Conservation (phyloP, 2,888 invertebrate genomes). For the Euclidia mi region DNA sequence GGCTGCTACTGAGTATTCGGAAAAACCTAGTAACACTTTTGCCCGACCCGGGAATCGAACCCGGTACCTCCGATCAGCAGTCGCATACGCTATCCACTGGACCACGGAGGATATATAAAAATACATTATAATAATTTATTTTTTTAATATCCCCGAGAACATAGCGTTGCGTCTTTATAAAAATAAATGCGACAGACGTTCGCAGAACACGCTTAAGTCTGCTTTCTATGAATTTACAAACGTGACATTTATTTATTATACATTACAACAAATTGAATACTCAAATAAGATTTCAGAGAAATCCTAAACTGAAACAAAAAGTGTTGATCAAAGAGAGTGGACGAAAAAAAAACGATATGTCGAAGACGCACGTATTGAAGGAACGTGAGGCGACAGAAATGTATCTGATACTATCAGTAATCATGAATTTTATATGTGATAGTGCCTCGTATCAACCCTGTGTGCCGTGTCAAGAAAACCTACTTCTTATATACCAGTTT, state of each 20-base stretch:
- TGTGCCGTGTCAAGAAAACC: slow-evolving; percentile 6
- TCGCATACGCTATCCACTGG: no score
- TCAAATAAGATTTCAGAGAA: slow-evolving; percentile 8
- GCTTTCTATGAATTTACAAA: not conserved
- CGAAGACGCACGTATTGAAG: slow-evolving; percentile 27
- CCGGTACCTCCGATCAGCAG: no score
- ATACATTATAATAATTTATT: no score
- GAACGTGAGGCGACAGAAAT: slow-evolving; percentile 35
- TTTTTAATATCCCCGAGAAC: no score
- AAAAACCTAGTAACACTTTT: no score
- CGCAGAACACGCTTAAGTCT: no score
- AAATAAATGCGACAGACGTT: no score
- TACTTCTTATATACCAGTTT: not conserved
- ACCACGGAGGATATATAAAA: no score
- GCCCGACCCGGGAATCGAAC: no score
- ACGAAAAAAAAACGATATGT: slow-evolving; percentile 8
- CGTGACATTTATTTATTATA: slow-evolving; percentile 6
- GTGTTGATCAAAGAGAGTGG: slow-evolving; percentile 27
- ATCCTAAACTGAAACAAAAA: slow-evolving; percentile 17
- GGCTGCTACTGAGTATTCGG: no score
- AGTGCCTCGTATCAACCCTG: slow-evolving; percentile 9
- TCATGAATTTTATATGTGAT: slow-evolving; percentile 41
- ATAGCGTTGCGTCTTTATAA: no score
- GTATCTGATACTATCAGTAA: slow-evolving; percentile 32
- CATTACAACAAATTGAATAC: slow-evolving; percentile 13